Evolutionary conservation across 2,888 invertebrate genomes (phyloP).

Genomic region (Drosophila diplacantha): DNA sequence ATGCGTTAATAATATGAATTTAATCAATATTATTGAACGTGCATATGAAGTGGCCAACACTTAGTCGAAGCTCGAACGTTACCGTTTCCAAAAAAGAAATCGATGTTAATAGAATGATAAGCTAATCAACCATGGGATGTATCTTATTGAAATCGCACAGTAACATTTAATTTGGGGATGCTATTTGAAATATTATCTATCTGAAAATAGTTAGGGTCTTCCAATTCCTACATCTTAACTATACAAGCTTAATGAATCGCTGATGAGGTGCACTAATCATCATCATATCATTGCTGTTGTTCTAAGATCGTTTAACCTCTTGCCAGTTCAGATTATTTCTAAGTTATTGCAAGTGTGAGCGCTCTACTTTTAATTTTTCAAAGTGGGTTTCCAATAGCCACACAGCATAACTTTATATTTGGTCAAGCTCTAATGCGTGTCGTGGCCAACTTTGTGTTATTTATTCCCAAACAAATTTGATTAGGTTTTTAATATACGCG

Average conservation of each 20-base stretch:
- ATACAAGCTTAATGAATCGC: too few relatives aligned
- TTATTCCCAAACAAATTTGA: too few relatives aligned
- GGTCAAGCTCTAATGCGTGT: not conserved
- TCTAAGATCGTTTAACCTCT: not conserved
- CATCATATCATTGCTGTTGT: not conserved
- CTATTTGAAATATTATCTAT: not conserved
- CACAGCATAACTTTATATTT: not conserved
- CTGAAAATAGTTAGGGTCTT: not conserved
- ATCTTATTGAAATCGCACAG: not conserved
- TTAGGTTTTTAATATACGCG: too few relatives aligned
- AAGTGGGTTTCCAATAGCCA: not conserved
- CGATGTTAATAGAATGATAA: slow-evolving; percentile 20
- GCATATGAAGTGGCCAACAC: slow-evolving; percentile 15
- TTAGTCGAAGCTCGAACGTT: slow-evolving; percentile 8
- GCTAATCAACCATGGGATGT: slow-evolving; percentile 3
- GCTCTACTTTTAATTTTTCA: too few relatives aligned
- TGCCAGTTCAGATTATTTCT: not conserved
- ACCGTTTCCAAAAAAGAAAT: slow-evolving; percentile 13
- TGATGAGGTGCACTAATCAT: not conserved
- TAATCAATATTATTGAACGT: slow-evolving; percentile 62
- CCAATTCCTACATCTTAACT: not conserved
- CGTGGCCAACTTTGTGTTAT: not conserved
- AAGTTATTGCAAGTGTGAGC: not conserved
- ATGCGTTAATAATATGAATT: slow-evolving; percentile 65
- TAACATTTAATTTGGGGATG: not conserved